Percentiles rank a stretch among this genome's conserved stretches.
Conservation (phyloP, 1,140 invertebrate species). For the Gryllus bimaculatus region DNA sequence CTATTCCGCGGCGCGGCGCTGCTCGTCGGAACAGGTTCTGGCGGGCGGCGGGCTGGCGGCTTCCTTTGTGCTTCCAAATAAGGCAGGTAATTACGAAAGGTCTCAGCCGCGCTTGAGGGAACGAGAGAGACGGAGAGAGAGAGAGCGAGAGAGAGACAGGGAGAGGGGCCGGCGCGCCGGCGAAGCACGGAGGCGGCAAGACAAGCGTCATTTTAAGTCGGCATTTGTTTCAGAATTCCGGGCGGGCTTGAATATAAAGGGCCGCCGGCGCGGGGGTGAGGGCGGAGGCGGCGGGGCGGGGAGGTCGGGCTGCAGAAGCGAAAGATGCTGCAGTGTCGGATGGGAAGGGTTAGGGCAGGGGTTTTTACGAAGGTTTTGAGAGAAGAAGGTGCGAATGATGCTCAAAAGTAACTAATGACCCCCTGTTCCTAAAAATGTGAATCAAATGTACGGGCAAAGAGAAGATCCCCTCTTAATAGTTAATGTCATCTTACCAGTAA, state of each 20-base stretch:
- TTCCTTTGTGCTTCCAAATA: not conserved
- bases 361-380: no score
- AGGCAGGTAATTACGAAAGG: not conserved
- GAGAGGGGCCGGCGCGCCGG: no score
- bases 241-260: conserved; percentile 3
- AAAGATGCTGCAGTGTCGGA: not conserved
- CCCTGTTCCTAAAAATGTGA: no score
- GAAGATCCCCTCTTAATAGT: no score
- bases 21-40: not conserved
- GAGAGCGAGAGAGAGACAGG: no score
- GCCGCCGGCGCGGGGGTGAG: no score
- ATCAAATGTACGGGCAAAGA: no score
- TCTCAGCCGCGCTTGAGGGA: not conserved
- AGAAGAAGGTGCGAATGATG: no score
- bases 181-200: not conserved
- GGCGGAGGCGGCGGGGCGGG: no score
- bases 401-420: no score
- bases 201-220: conserved; percentile 4
- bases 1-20: not conserved
- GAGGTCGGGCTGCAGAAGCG: not conserved
- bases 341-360: not conserved
- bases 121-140: not conserved
- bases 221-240: conserved; percentile 1
- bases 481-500: no score
- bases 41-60: no score